These are phyloP conservation scores for Molorchus minor DNA, from an alignment of 2,888 invertebrate genomes.

Conservation along the genomic window DNA sequence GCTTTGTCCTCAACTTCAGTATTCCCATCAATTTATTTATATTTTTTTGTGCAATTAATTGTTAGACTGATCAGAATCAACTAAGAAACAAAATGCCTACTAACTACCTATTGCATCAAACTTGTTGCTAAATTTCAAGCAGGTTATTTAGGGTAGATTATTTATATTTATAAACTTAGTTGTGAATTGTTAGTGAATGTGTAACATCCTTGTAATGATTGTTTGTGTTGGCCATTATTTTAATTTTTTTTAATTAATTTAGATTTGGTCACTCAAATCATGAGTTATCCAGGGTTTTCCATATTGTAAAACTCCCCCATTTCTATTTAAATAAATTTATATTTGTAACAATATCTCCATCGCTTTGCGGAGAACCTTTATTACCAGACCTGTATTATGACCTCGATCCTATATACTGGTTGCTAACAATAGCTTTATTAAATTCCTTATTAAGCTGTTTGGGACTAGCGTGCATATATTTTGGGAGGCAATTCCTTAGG, in stretches of 20 bases:
- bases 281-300: conserved; percentile 57
- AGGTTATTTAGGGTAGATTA: conserved; percentile 53
- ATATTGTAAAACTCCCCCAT: conserved; percentile 58
- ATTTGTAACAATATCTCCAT: conserved; percentile 54
- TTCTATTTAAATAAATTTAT: conserved; percentile 63
- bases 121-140: conserved; percentile 49
- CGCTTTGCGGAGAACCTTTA: neutral
- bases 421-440: too few relatives aligned
- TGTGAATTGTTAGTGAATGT: conserved; percentile 56
- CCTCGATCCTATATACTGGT: too few relatives aligned
- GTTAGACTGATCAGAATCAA: conserved; percentile 29
- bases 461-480: too few relatives aligned
- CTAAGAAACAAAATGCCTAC: conserved; percentile 21
- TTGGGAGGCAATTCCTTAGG: too few relatives aligned
- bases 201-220: conserved; percentile 50
- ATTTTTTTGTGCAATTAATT: conserved; percentile 35
- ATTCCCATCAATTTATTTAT: conserved; percentile 19
- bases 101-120: conserved; percentile 30
- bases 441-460: too few relatives aligned
- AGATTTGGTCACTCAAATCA: conserved; percentile 53
- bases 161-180: conserved; percentile 52
- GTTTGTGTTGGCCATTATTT: conserved; percentile 54
- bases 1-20: conserved; percentile 22
- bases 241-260: conserved; percentile 53
- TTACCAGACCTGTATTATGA: too few relatives aligned